Evolutionary conservation across 2,888 invertebrate species (phyloP).

Genomic region (Drosophila nr. medialis): DNA sequence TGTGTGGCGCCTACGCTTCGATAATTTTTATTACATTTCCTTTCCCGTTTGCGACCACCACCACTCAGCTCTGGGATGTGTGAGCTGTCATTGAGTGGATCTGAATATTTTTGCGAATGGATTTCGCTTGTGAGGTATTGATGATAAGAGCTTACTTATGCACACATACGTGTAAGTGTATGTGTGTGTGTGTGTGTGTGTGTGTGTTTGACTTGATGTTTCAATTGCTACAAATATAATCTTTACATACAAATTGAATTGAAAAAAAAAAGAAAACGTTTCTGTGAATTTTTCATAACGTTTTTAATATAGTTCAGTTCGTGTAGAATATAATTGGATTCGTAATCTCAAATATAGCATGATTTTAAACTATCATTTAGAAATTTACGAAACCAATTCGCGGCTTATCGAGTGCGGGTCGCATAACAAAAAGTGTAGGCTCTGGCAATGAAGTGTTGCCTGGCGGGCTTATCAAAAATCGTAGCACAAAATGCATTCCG

Average conservation of each 20-base stretch:
- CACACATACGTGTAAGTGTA: too few relatives aligned
- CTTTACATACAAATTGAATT: not conserved
- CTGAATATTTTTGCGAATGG: not conserved
- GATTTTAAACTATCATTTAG: not conserved
- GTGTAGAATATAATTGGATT: not conserved
- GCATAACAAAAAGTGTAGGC: slow-evolving; percentile 28
- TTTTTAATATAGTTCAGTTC: not conserved
- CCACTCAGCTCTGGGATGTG: slow-evolving; percentile 12
- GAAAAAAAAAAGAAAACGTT: not conserved
- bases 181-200: not conserved
- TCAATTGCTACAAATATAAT: not conserved
- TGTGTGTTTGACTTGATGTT: not conserved
- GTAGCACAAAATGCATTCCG: slow-evolving; percentile 50
- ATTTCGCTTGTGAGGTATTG: slow-evolving; percentile 8
- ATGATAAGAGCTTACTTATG: not conserved
- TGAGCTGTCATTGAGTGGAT: slow-evolving; percentile 2
- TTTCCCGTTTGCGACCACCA: slow-evolving; percentile 9
- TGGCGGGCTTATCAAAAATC: slow-evolving; percentile 59
- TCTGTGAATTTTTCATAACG: not conserved
- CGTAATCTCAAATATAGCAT: not conserved
- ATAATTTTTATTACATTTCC: slow-evolving; percentile 65
- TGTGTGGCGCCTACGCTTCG: slow-evolving; percentile 38
- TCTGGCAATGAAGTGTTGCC: slow-evolving; percentile 51
- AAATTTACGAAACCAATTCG: slow-evolving; percentile 38
- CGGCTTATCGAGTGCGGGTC: slow-evolving; percentile 34